These are phyloP conservation scores for Syrrhaptes paradoxus DNA, from an alignment of 2,113 vertebrate species.

Conservation along the genomic window DNA sequence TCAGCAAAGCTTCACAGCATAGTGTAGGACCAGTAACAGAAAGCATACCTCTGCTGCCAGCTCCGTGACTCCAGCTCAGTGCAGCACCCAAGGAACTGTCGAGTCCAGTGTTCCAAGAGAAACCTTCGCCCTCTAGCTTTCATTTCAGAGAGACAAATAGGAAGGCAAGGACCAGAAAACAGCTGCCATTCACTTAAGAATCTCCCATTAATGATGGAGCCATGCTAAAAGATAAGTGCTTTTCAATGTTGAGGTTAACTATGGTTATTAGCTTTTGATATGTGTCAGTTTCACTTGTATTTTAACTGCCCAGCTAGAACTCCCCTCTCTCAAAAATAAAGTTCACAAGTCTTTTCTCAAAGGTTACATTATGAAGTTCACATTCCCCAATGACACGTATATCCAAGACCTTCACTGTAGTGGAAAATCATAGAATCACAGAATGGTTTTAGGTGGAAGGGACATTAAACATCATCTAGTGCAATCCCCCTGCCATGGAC, in stretches of 20 bases:
- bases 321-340: neutral
- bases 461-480: no score
- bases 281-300: neutral
- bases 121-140: neutral
- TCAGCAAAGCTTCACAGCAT: neutral
- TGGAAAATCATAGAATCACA: neutral
- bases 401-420: neutral
- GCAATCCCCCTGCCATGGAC: no score
- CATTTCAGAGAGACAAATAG: neutral
- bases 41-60: neutral
- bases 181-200: neutral
- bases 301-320: neutral
- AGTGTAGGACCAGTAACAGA: neutral
- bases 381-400: neutral
- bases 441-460: no score
- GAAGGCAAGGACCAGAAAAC: neutral
- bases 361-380: neutral
- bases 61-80: rapidly evolving
- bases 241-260: neutral
- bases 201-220: neutral
- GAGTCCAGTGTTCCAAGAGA: rapidly evolving
- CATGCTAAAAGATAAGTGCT: neutral
- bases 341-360: neutral
- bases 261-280: neutral
- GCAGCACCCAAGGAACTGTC: rapidly evolving